Conservation (phyloP, 2,888 invertebrate species). For the Neoaliturus tenellus region DNA sequence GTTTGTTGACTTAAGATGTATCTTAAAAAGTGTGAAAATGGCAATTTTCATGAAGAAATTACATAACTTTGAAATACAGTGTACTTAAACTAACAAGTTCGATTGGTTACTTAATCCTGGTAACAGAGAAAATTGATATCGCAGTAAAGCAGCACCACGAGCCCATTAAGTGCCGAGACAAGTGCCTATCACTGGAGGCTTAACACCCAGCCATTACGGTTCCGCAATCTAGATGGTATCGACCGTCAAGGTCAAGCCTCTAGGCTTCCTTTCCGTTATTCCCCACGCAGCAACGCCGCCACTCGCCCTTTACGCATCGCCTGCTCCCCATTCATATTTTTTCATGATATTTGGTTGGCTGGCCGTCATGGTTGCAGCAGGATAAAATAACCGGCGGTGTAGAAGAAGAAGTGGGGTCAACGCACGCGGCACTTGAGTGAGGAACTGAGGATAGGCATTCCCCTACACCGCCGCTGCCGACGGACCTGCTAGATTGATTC, state of each 20-base stretch:
- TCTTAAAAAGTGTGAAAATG: no score
- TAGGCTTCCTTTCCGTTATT: neutral
- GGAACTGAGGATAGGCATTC: conserved; percentile 32
- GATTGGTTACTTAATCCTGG: no score
- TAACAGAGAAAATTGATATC: no score
- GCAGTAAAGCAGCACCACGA: neutral
- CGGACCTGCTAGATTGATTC: neutral
- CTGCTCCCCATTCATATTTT: conserved; percentile 38
- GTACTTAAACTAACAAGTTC: no score
- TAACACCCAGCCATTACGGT: neutral
- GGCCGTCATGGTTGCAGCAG: conserved; percentile 46
- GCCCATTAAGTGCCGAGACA: neutral
- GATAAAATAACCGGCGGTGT: conserved; percentile 23
- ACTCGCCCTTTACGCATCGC: conserved; percentile 10
- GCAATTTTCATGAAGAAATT: no score
- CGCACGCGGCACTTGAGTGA: conserved; percentile 30
- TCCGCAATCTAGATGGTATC: neutral
- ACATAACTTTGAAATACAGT: no score
- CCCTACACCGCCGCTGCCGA: neutral
- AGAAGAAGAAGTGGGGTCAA: conserved; percentile 37
- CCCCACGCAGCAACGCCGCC: neutral
- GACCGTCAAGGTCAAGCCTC: neutral
- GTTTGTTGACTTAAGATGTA: no score
- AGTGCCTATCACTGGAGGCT: neutral
- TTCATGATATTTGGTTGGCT: conserved; percentile 49